A percentile compares a stretch with the other conserved stretches of the same genome.
These are phyloP conservation scores for Promerops cafer DNA, from an alignment of 2,113 vertebrate species.

Conservation along the genomic window DNA sequence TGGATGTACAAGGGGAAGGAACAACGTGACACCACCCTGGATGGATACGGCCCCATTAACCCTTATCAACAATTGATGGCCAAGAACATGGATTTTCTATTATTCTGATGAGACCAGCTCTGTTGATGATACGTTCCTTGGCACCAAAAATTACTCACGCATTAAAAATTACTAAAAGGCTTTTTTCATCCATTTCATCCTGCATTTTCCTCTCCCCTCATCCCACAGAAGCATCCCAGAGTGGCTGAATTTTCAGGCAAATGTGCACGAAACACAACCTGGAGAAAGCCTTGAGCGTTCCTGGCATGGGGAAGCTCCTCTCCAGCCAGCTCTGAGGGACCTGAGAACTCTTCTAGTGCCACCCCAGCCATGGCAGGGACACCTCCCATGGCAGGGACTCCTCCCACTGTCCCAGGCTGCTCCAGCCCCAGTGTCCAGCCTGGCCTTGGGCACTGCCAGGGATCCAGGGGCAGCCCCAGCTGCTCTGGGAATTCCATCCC, in stretches of 20 bases:
- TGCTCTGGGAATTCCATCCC: not conserved
- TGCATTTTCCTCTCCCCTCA: not conserved
- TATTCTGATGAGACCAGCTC: not conserved
- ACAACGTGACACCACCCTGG: not conserved
- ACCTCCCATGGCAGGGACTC: not conserved
- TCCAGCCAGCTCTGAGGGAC: not conserved
- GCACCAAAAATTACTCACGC: not conserved
- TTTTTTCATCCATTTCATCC: not conserved
- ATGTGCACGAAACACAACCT: not conserved
- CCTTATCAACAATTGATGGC: not conserved
- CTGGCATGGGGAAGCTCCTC: not conserved
- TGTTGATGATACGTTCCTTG: not conserved
- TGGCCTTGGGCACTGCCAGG: not conserved
- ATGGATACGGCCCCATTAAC: not conserved
- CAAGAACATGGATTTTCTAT: slow-evolving; percentile 18
- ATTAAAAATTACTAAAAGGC: not conserved
- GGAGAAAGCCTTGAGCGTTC: not conserved
- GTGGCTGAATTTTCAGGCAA: not conserved
- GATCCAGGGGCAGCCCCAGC: not conserved
- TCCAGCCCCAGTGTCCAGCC: not conserved
- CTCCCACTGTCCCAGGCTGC: not conserved
- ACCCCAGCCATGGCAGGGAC: not conserved
- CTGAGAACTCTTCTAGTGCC: no score
- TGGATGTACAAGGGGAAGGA: not conserved
- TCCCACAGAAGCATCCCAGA: not conserved